These are phyloP conservation scores for Perca flavescens DNA, from an alignment of 2,113 vertebrate genomes.

Conservation along the genomic window DNA sequence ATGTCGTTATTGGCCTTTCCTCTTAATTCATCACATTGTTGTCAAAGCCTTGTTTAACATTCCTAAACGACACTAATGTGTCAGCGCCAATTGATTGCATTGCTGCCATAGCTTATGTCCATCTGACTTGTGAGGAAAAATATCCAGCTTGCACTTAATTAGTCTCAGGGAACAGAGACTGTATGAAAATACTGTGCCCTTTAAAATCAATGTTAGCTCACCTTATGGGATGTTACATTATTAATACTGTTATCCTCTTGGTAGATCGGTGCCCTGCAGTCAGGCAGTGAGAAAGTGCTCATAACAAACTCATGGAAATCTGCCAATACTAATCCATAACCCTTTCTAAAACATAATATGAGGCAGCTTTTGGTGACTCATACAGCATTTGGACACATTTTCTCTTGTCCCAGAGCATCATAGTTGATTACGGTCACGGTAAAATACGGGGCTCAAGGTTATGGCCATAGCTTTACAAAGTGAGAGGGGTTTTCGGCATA, in stretches of 20 bases:
- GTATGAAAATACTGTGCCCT: constrained; percentile 48
- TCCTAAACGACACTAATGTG: constrained; percentile 44
- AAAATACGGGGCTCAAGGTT: constrained; percentile 13
- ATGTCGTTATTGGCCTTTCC: constrained; percentile 39
- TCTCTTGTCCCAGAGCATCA: not conserved
- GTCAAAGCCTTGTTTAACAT: constrained; percentile 53
- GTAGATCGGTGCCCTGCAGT: constrained; percentile 39
- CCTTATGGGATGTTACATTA: constrained; percentile 48
- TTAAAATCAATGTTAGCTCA: constrained; percentile 58
- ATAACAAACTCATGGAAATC: constrained; percentile 56
- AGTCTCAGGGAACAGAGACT: constrained; percentile 2
- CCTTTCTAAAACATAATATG: constrained; percentile 46
- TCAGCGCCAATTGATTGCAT: constrained; percentile 19
- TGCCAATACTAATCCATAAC: constrained; percentile 69
- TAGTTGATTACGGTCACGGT: not conserved
- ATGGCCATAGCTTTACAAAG: not conserved
- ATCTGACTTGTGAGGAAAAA: not conserved
- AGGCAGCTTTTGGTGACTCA: constrained; percentile 48
- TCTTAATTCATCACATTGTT: constrained; percentile 61
- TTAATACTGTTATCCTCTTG: constrained; percentile 42
- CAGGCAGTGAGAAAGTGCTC: constrained; percentile 46
- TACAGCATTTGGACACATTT: constrained; percentile 11
- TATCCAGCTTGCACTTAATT: constrained; percentile 15
- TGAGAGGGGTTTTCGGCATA: not conserved
- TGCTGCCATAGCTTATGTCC: constrained; percentile 29